These are phyloP conservation scores for Pogonophryne albipinna DNA, from an alignment of 2,797 vertebrate genomes.

Conservation along the genomic window DNA sequence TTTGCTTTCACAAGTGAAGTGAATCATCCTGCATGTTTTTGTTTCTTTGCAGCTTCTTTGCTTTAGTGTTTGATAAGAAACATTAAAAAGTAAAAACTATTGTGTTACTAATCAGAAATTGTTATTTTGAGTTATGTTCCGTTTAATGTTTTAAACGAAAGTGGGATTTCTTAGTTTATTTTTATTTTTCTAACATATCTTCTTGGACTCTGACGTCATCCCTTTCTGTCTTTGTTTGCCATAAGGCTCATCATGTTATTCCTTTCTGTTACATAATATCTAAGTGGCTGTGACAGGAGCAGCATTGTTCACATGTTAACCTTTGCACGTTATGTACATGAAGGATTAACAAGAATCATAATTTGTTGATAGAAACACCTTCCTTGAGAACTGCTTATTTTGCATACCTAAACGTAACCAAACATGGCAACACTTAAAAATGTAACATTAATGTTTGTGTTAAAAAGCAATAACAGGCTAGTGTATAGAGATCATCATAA, in stretches of 20 bases:
- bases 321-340: not conserved
- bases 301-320: not conserved
- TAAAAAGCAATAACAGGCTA: too few species aligned
- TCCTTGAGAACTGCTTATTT: not conserved
- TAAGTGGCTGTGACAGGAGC: not conserved
- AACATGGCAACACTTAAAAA: not conserved
- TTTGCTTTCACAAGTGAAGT: conserved; percentile 19
- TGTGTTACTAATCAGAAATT: not conserved
- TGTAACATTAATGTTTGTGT: not conserved
- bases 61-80: conserved; percentile 16
- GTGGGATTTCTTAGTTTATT: not conserved
- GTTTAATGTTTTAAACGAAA: not conserved
- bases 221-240: conserved; percentile 10
- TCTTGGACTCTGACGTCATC: not conserved
- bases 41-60: conserved; percentile 22
- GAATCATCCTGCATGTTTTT: conserved; percentile 22
- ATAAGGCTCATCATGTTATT: not conserved
- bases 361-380: not conserved
- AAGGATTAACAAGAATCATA: not conserved
- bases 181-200: not conserved
- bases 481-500: too few species aligned
- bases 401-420: not conserved
- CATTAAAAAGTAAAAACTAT: not conserved
- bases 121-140: not conserved
- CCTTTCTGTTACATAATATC: not conserved